These are phyloP conservation scores for Myrmecobius fasciatus DNA, from an alignment of 2,113 vertebrate species.

Conservation along the genomic window DNA sequence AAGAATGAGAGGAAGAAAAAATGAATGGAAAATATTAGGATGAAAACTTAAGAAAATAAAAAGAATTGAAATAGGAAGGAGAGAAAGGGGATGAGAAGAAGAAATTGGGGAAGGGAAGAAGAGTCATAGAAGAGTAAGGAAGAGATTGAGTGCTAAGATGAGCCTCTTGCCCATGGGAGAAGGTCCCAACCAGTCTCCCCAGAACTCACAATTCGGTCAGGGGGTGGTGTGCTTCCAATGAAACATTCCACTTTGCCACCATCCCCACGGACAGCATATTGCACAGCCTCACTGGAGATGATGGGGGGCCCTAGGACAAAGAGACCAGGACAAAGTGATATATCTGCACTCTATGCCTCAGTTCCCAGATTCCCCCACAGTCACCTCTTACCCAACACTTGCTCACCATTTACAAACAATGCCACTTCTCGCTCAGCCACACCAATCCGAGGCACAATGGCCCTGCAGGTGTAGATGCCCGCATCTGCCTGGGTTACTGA, in stretches of 20 bases:
- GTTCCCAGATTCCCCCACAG: fast-evolving
- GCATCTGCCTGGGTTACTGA: conserved; percentile 93
- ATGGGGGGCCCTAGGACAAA: conserved; percentile 91
- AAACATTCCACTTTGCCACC: conserved; percentile 95
- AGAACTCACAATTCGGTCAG: conserved; percentile 95
- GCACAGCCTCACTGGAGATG: conserved; percentile 93
- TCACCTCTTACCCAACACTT: background rate
- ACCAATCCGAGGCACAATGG: conserved; percentile 96
- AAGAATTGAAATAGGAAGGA: background rate
- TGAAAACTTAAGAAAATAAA: background rate
- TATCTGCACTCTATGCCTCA: fast-evolving
- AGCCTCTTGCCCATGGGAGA: background rate
- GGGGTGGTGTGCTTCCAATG: conserved; percentile 95
- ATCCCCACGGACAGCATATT: conserved; percentile 92
- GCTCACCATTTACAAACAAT: conserved; percentile 93
- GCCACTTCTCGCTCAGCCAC: conserved; percentile 95
- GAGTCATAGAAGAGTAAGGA: no score
- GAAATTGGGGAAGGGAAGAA: background rate
- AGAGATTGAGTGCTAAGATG: fast-evolving
- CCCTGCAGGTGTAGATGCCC: conserved; percentile 95
- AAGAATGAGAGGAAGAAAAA: background rate
- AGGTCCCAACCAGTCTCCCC: background rate
- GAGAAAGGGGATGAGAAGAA: background rate
- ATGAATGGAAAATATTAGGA: background rate
- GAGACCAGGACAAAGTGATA: background rate